Base-by-base conservation (phyloP, 2,113 vertebrate species). In the Probosciger aterrimus region DNA sequence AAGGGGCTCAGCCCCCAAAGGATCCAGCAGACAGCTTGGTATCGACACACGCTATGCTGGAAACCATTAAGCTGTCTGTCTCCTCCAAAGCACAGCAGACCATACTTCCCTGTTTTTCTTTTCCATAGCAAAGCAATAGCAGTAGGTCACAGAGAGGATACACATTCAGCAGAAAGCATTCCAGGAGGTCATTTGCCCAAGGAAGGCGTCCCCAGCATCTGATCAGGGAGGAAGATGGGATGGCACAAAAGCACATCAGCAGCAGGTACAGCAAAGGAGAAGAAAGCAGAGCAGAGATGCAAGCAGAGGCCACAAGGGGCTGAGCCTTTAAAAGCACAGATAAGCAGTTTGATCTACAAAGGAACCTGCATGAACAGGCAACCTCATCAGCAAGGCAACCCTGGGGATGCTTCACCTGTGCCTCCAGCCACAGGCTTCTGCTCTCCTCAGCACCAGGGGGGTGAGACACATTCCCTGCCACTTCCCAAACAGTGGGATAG, bases 321-420 rank as follows among this genome's bases (percentile, higher is more conserved):
- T 79, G 78, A 95, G 93, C 87, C 89, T 87, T 90, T 95, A 96
- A 97, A 94, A 95, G 95, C 91, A 76, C 50, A 77, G 93, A 95
- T 87, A 82, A 96, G 94, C 93, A 95, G 93, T 92, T 87, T 97
- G 95, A 97, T 95, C 95, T 97, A 97, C 94, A 96, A 97, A 97
- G 53, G 49, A 94, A 71, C 47, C 77, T 25, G 3, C 11, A 4
- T 35, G 83, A 97, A 95, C 91, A 87, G 92, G 92, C 93, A 96
- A 75, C 77, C 92, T 95, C 96, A 95, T 93, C 95, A 95, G 89
- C 95, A 82, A 93, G 95, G 90, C 74, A 60, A 57, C 93, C 92
- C 95, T 89, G 86, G 91, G 95, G 92, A 96, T 71, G 88, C 70
- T 94, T 83, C 95, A 93, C 88, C 95, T 84, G 92, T 59, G 93